A percentile compares a stretch with the other conserved stretches of the same genome.
These are phyloP conservation scores for Polymixis lichenea DNA, from an alignment of 2,888 invertebrate species.

Conservation along the genomic window DNA sequence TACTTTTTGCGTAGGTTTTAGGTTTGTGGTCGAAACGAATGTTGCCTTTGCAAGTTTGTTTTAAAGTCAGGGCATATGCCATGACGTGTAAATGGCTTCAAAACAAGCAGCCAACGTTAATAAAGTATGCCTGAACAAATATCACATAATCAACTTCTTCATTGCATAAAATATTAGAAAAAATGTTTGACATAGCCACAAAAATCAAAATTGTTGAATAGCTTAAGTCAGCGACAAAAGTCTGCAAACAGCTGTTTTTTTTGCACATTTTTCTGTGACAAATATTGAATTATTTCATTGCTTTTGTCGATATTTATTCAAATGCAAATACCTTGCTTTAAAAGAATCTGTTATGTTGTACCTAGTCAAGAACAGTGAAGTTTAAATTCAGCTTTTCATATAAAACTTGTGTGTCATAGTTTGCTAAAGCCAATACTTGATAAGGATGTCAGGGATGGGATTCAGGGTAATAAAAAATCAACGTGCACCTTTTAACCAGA, in stretches of 20 bases:
- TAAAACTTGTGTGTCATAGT: neutral
- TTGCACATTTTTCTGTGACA: slow-evolving; percentile 8
- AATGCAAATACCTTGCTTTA: slow-evolving; percentile 20
- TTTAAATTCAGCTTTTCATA: neutral
- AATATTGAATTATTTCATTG: slow-evolving; percentile 16
- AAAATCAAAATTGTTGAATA: slow-evolving; percentile 5
- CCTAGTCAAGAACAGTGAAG: neutral
- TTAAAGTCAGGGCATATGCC: slow-evolving; percentile 20
- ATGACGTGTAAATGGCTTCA: slow-evolving; percentile 22
- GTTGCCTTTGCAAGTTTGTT: slow-evolving; percentile 6
- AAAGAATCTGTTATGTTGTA: neutral
- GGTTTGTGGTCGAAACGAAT: neutral
- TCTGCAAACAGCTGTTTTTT: slow-evolving; percentile 15
- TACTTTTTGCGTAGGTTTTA: slow-evolving; percentile 1
- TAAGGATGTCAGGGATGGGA: slow-evolving; percentile 61
- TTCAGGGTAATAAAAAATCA: slow-evolving; percentile 79
- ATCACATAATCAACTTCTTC: neutral
- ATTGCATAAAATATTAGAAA: slow-evolving; percentile 1
- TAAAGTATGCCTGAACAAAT: slow-evolving; percentile 11
- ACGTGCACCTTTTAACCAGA: slow-evolving; percentile 85
- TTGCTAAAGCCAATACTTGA: slow-evolving; percentile 75
- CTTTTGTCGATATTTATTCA: neutral
- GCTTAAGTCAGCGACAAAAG: neutral
- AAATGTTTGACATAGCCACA: slow-evolving; percentile 11
- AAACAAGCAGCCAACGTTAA: slow-evolving; percentile 16